Base-by-base conservation (phyloP, 2,797 vertebrate genomes). In the Parambassis ranga region DNA sequence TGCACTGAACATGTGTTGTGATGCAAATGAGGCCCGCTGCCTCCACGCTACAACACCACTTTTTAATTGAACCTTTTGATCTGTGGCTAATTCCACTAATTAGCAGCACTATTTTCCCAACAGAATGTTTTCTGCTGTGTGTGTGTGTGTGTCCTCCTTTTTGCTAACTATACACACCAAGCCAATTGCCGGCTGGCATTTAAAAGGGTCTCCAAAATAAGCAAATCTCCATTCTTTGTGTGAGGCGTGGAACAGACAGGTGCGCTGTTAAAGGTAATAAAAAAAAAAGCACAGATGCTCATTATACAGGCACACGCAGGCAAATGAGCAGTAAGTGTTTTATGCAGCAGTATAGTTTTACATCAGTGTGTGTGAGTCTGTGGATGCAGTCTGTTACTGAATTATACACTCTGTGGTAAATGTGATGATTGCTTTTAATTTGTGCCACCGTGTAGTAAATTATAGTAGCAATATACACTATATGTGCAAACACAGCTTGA, bases 31-130 rank as follows among this genome's bases (percentile, higher is more conserved):
- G 67, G 57, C 69, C 66, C 8, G 3, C 53, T 65, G 74, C 73
- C 75, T 77, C 65, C 32, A 27, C 39, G 43, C 78, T 56, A 36
- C 66, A 66, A 71, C 81, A 72, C 68, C 75, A 75, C 77, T 82
- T 86, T 88, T 87, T 90, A 90, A 91, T 88, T 89, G 90, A 84
- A 88, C 81, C 83, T 86, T 90, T 87, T 90, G 90, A 90, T 91
- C 87, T 89, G 85, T 79, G 76, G 87, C 84, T 91, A 88, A 89
- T 90, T 90, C 87, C 69, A 67, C 85, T 91, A 90, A 90, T 90
- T 89, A 88, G 85, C 81, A 37, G 56, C 61, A 48, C 75, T 68
- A 81, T 72, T 85, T 84, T 74, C 77, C 81, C 81, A 57, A 51
- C 77, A 82, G 85, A 84, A 73, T 78, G 58, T 71, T 79, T 79